phyloP scores from a whole-genome alignment of 2,797 vertebrate genomes.

The Chromobotia macracanthus region DNA sequence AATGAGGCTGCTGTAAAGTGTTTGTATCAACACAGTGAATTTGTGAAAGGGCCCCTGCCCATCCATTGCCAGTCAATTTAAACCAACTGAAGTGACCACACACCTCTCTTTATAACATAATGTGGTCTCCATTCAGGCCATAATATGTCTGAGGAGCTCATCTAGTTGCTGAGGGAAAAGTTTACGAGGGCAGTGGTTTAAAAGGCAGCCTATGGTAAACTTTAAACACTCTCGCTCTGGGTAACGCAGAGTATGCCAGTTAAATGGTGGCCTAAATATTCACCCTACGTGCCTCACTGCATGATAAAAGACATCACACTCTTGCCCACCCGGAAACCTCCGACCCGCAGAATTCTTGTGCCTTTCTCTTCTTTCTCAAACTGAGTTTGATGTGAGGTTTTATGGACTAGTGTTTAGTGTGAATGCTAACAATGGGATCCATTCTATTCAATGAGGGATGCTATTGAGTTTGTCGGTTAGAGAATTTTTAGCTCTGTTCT shows the following conservation, averaged over 20 bases:
- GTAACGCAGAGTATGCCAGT: slow-evolving; percentile 48
- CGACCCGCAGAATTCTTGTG: slow-evolving; percentile 36
- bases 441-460: slow-evolving; percentile 50
- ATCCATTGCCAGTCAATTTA: slow-evolving; percentile 8
- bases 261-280: slow-evolving; percentile 36
- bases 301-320: neutral
- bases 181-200: slow-evolving; percentile 49
- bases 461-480: slow-evolving; percentile 35
- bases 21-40: slow-evolving; percentile 7
- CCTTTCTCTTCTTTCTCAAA: slow-evolving; percentile 42
- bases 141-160: slow-evolving; percentile 32
- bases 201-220: slow-evolving; percentile 38
- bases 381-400: slow-evolving; percentile 60
- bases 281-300: slow-evolving; percentile 38
- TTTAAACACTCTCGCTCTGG: slow-evolving; percentile 48
- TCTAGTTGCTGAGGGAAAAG: slow-evolving; percentile 36
- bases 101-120: slow-evolving; percentile 6
- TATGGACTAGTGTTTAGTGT: slow-evolving; percentile 38
- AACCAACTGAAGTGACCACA: slow-evolving; percentile 5
- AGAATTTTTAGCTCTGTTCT: neutral
- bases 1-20: neutral
- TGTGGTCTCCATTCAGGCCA: slow-evolving; percentile 35
- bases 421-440: slow-evolving; percentile 50
- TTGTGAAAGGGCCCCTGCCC: neutral
- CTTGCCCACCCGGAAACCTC: slow-evolving; percentile 21